A percentile compares a stretch with the other conserved stretches of the same genome.
Evolutionary conservation across 2,797 vertebrate genomes (phyloP).

Genomic region (Gephyroberyx darwinii): DNA sequence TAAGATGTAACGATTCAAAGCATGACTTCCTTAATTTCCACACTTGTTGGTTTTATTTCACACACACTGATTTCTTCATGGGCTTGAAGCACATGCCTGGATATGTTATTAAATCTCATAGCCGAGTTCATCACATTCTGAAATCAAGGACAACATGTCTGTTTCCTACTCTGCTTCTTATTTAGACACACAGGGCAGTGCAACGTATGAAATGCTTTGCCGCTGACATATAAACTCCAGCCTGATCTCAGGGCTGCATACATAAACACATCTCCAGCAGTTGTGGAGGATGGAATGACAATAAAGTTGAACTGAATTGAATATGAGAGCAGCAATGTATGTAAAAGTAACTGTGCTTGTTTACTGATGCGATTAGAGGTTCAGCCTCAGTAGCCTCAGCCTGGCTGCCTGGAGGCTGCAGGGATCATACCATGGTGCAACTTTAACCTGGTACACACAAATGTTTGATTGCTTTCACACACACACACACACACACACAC

Average conservation of each 20-base stretch:
- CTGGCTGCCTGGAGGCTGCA: conserved; percentile 6
- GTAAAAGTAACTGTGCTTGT: conserved; percentile 51
- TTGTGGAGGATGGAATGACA: conserved; percentile 43
- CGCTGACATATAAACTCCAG: conserved; percentile 6
- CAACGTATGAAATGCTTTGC: conserved; percentile 50
- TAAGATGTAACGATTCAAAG: conserved; percentile 76
- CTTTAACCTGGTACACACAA: background rate
- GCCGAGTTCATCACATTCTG: conserved; percentile 66
- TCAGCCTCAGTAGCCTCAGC: conserved; percentile 54
- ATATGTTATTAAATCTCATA: conserved; percentile 71
- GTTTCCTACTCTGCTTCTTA: conserved; percentile 39
- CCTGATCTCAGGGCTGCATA: conserved; percentile 45
- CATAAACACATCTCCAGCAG: too few relatives aligned
- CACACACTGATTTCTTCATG: conserved; percentile 71
- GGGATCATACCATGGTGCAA: background rate
- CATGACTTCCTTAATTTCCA: conserved; percentile 73
- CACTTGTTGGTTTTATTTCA: conserved; percentile 77
- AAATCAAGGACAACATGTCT: conserved; percentile 67
- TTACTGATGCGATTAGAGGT: conserved; percentile 65
- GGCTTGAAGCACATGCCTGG: conserved; percentile 67
- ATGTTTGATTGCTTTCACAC: background rate
- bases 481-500: conserved; percentile 8
- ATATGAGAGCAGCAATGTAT: conserved; percentile 52
- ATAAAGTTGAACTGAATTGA: conserved; percentile 55
- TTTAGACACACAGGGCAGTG: conserved; percentile 48